Conservation (phyloP, 2,797 vertebrate species). For the Leptatherina wallacei region DNA sequence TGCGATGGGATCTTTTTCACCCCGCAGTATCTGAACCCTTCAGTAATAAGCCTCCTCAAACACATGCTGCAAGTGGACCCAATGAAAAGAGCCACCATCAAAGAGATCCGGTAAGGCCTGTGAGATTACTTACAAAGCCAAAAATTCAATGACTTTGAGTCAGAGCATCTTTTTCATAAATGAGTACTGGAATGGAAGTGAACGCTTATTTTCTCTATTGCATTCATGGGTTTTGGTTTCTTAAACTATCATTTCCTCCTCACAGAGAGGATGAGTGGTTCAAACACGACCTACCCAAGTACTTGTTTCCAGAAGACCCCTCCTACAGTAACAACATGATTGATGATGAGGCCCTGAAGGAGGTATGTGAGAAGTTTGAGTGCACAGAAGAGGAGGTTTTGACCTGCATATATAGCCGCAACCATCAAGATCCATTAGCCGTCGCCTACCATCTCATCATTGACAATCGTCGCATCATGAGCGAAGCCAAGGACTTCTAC, state of each 20-base stretch:
- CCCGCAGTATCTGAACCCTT: conserved; percentile 94
- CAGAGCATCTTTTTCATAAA: background rate
- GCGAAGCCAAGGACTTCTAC: conserved; percentile 98
- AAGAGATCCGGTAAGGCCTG: conserved; percentile 91
- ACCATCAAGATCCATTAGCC: conserved; percentile 95
- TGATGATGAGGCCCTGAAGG: conserved; percentile 97
- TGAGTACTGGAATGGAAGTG: background rate
- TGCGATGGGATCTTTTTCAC: conserved; percentile 99
- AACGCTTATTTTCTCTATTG: background rate
- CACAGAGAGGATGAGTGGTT: conserved; percentile 97
- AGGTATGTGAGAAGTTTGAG: conserved; percentile 98
- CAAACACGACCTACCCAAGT: conserved; percentile 95
- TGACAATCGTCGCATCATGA: conserved; percentile 99
- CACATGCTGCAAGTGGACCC: conserved; percentile 99
- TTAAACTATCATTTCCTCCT: conserved; percentile 7
- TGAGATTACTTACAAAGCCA: background rate
- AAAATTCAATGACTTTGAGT: background rate
- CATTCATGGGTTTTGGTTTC: background rate
- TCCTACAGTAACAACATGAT: conserved; percentile 98
- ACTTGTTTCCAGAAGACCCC: conserved; percentile 97
- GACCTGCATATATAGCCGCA: conserved; percentile 92
- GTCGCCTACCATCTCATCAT: conserved; percentile 99
- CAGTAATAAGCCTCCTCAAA: conserved; percentile 93
- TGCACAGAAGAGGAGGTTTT: conserved; percentile 97
- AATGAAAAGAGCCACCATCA: conserved; percentile 98